Conservation (phyloP, 2,888 invertebrate species). For the Eugnorisma glareosa region DNA sequence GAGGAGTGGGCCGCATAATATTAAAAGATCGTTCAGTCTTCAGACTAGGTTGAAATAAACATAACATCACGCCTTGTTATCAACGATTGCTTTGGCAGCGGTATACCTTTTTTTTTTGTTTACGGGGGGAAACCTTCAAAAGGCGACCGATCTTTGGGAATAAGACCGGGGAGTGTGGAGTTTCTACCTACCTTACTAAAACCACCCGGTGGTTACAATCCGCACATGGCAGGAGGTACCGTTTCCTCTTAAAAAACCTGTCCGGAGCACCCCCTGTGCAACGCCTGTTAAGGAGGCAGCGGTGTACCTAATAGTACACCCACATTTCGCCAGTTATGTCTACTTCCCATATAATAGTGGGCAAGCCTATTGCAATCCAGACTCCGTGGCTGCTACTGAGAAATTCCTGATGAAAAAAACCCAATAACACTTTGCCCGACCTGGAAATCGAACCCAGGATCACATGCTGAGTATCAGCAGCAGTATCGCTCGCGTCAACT, state of each 20-base stretch:
- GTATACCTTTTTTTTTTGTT: too few species aligned
- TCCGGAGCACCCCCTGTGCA: too few species aligned
- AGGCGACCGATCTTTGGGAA: too few species aligned
- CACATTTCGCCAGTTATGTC: not conserved
- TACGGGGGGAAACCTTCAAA: too few species aligned
- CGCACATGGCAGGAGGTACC: too few species aligned
- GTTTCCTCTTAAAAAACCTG: too few species aligned
- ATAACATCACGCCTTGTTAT: not conserved
- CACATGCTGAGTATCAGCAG: not conserved
- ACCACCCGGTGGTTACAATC: too few species aligned
- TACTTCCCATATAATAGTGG: not conserved
- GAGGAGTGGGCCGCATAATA: constrained; percentile 76
- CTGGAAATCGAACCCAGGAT: not conserved
- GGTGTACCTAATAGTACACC: not conserved
- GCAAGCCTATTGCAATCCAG: not conserved
- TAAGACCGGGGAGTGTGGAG: too few species aligned
- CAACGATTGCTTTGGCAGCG: not conserved
- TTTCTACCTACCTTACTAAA: too few species aligned
- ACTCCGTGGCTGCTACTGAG: not conserved
- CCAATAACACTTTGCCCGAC: not conserved
- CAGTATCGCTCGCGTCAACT: not conserved
- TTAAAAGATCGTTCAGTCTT: constrained; percentile 48
- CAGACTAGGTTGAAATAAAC: constrained; percentile 30
- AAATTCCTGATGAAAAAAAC: not conserved
- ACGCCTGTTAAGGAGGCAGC: too few species aligned